These are phyloP conservation scores for Aptenodytes forsteri DNA, from an alignment of 2,113 vertebrate genomes.

Conservation along the genomic window DNA sequence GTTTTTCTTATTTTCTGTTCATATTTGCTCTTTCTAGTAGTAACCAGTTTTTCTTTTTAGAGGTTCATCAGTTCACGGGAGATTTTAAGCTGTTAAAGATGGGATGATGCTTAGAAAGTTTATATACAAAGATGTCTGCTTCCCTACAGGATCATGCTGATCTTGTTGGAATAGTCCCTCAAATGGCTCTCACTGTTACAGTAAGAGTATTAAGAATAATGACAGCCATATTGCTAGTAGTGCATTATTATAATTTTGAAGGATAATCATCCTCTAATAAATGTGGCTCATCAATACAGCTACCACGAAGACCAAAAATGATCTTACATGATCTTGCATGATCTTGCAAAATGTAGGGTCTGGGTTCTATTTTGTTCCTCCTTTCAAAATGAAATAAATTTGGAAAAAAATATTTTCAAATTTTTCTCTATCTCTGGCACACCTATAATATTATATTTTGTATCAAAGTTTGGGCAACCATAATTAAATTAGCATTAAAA, in stretches of 20 bases:
- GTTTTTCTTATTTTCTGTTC: conserved; percentile 31
- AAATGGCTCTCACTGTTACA: neutral
- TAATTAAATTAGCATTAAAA: neutral
- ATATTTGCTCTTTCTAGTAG: conserved; percentile 31
- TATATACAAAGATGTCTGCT: neutral
- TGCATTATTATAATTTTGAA: neutral
- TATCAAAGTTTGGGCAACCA: neutral
- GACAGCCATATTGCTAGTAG: neutral
- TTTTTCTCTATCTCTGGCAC: neutral
- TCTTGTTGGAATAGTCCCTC: neutral
- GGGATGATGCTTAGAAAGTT: neutral
- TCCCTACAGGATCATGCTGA: neutral
- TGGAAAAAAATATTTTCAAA: neutral
- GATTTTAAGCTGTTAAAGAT: neutral
- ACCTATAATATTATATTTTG: neutral
- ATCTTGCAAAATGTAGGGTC: neutral
- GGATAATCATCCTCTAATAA: neutral
- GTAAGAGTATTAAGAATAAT: neutral
- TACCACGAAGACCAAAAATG: fast-evolving
- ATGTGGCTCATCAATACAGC: neutral
- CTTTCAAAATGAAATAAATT: neutral
- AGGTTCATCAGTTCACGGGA: neutral
- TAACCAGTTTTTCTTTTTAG: neutral
- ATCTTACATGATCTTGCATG: neutral
- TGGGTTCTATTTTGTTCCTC: neutral